A percentile compares a stretch with the other conserved stretches of the same genome.
These are phyloP conservation scores for Corythoichthys intestinalis DNA, from an alignment of 2,113 vertebrate species.

Conservation along the genomic window DNA sequence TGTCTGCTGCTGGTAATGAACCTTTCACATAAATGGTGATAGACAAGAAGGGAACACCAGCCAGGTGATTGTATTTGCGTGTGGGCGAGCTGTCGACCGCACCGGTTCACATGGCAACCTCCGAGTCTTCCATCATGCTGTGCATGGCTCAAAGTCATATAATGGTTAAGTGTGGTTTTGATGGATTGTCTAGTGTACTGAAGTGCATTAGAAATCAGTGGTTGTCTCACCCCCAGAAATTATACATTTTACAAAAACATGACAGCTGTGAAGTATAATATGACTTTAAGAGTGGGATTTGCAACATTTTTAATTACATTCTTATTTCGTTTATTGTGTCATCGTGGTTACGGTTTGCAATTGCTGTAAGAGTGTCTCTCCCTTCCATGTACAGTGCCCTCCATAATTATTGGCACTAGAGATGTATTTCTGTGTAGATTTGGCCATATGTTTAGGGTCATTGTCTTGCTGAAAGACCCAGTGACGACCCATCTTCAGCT, in stretches of 20 bases:
- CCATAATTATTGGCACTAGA: too few relatives aligned
- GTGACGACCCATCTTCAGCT: too few relatives aligned
- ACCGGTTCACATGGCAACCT: conserved; percentile 27
- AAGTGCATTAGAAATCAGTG: neutral
- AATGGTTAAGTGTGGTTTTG: conserved; percentile 19
- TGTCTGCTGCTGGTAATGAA: conserved; percentile 72
- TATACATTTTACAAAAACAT: conserved; percentile 1
- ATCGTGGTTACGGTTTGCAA: neutral
- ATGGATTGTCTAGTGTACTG: neutral
- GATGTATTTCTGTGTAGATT: too few relatives aligned
- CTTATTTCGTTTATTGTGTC: neutral
- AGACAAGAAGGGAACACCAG: conserved; percentile 40
- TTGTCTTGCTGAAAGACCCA: too few relatives aligned
- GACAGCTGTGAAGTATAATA: neutral
- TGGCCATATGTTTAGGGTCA: too few relatives aligned
- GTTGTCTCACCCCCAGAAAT: neutral
- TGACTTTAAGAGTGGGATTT: too few relatives aligned
- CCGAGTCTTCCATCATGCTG: conserved; percentile 28
- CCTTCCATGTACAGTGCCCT: too few relatives aligned
- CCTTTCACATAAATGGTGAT: conserved; percentile 61
- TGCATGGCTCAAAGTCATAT: conserved; percentile 16
- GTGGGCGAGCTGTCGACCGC: conserved; percentile 42
- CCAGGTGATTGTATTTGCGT: conserved; percentile 52
- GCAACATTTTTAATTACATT: neutral
- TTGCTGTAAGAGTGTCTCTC: too few relatives aligned